Percentiles rank a stretch among this genome's conserved stretches.
phyloP scores from a whole-genome alignment of 2,797 vertebrate genomes.

The Pagetopsis macropterus region DNA sequence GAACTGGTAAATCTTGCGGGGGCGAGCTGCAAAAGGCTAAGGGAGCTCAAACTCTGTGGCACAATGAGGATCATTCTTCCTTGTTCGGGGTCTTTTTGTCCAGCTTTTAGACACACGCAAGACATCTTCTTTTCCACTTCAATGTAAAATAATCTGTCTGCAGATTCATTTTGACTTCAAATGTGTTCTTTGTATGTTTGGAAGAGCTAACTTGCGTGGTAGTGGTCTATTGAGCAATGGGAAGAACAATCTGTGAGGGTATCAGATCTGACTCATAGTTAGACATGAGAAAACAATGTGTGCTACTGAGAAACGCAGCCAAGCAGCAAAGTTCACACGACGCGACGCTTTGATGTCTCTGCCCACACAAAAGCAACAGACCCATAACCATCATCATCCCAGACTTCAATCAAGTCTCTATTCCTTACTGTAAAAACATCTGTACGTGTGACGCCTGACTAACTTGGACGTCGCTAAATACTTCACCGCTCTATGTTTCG shows the following conservation, averaged over 20 bases:
- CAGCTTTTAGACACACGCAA: slow-evolving; percentile 34
- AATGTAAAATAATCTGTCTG: slow-evolving; percentile 38
- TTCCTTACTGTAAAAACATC: slow-evolving; percentile 18
- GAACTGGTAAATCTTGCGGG: slow-evolving; percentile 48
- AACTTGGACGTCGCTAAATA: background rate
- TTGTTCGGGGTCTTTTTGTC: slow-evolving; percentile 26
- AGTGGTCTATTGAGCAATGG: slow-evolving; percentile 7
- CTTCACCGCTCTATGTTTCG: background rate
- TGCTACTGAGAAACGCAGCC: slow-evolving; percentile 33
- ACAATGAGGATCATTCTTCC: slow-evolving; percentile 66
- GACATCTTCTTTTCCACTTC: slow-evolving; percentile 13
- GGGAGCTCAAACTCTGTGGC: slow-evolving; percentile 41
- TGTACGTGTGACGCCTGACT: background rate
- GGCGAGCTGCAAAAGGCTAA: slow-evolving; percentile 44
- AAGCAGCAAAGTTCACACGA: slow-evolving; percentile 29
- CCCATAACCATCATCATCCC: slow-evolving; percentile 12
- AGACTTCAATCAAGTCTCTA: background rate
- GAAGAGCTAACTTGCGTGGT: slow-evolving; percentile 2
- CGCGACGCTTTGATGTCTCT: slow-evolving; percentile 3
- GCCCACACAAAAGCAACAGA: background rate
- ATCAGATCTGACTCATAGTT: slow-evolving; percentile 54
- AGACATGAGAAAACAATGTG: slow-evolving; percentile 49
- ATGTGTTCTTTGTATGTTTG: slow-evolving; percentile 13
- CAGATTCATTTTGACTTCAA: slow-evolving; percentile 23
- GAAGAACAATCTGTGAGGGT: slow-evolving; percentile 36